Percentiles rank a stretch among this genome's conserved stretches.
These are phyloP conservation scores for Cecropterus lyciades DNA, from an alignment of 1,140 invertebrate species.

Conservation along the genomic window DNA sequence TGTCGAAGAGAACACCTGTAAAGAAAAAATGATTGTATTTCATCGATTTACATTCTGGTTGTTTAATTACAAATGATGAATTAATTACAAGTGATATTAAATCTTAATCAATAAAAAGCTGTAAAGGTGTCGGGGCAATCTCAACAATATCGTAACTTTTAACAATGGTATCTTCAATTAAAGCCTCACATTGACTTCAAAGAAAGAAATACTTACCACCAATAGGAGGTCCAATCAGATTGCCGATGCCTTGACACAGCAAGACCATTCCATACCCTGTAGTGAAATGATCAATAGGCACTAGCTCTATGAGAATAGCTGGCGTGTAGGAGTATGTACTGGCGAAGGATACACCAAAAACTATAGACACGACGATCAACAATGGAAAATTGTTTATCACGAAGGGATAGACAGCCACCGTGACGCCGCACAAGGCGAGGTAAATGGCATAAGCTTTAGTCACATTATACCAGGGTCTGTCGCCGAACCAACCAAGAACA, in stretches of 20 bases:
- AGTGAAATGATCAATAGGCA: conserved; percentile 88
- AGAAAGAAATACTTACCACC: conserved; percentile 80
- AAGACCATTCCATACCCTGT: conserved; percentile 94
- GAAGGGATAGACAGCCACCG: conserved; percentile 88
- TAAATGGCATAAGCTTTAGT: conserved; percentile 91
- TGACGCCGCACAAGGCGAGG: conserved; percentile 90
- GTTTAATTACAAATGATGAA: too few species aligned
- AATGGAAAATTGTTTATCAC: conserved; percentile 85
- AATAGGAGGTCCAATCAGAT: conserved; percentile 86
- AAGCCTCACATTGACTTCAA: neutral
- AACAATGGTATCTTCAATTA: neutral
- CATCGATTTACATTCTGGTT: too few species aligned
- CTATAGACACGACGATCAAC: conserved; percentile 83
- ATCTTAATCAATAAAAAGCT: too few species aligned
- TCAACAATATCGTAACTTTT: neutral
- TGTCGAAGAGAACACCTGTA: conserved; percentile 87
- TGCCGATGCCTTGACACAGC: conserved; percentile 92
- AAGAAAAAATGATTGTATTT: conserved; percentile 41
- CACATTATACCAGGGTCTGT: conserved; percentile 93
- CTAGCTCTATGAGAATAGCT: conserved; percentile 89
- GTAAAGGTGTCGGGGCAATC: too few species aligned
- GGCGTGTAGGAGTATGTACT: conserved; percentile 94
- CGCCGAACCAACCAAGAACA: conserved; percentile 94
- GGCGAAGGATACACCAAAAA: conserved; percentile 94
- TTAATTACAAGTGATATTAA: too few species aligned